These are phyloP conservation scores for Eospalax fontanierii DNA, from an alignment of 2,797 vertebrate species.

Conservation along the genomic window DNA sequence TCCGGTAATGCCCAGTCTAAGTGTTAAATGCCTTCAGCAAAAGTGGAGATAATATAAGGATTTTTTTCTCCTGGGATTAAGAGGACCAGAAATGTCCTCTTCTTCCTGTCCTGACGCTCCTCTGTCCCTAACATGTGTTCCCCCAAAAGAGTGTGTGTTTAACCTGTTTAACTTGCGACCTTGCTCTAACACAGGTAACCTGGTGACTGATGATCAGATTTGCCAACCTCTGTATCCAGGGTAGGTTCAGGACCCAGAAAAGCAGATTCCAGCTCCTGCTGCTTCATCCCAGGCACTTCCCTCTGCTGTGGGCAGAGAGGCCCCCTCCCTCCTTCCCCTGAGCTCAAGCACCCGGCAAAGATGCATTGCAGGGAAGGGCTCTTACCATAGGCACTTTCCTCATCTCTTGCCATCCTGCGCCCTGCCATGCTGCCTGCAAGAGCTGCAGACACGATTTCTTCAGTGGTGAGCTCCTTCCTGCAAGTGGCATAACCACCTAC, in stretches of 20 bases:
- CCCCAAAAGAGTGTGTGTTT: background rate
- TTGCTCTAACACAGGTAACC: background rate
- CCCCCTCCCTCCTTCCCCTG: too few relatives aligned
- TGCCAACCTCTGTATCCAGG: too few relatives aligned
- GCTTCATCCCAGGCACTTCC: background rate
- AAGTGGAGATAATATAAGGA: background rate
- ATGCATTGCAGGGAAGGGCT: fast-evolving
- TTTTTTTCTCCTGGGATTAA: background rate
- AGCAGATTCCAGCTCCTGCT: background rate
- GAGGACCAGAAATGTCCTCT: background rate
- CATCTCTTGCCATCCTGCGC: slow-evolving; percentile 20
- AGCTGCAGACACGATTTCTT: background rate
- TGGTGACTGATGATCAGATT: background rate
- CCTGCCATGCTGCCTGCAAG: slow-evolving; percentile 42
- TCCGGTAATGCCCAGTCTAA: background rate
- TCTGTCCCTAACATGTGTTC: background rate
- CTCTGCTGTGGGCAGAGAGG: background rate
- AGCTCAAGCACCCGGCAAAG: background rate
- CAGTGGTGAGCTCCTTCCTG: background rate
- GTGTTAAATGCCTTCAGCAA: background rate
- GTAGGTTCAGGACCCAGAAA: background rate
- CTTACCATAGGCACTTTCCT: slow-evolving; percentile 54
- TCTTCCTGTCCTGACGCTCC: background rate
- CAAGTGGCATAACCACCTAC: too few relatives aligned
- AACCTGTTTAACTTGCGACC: too few relatives aligned